Evolutionary conservation across 2,888 invertebrate genomes (phyloP), one percentile per base, ranked within the genome.

Genomic region (Cremastobaeus sp.): DNA sequence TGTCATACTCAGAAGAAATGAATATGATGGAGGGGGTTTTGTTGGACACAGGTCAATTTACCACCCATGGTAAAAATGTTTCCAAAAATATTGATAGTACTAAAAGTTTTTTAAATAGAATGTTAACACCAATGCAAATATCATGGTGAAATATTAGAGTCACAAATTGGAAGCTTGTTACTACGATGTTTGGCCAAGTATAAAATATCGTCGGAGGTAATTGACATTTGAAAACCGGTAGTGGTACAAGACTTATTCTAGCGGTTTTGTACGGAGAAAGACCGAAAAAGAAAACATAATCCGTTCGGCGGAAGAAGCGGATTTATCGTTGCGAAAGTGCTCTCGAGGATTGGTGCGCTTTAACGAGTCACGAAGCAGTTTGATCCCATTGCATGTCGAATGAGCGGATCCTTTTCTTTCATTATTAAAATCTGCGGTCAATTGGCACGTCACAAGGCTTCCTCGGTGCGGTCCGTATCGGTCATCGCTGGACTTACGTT

Each of bases 311-410:
- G 64, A 64, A 54, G 52, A 43, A 43, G 43, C 43, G 43, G 21
- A 39, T 18, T 47, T 39, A 20, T 48, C 43, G 28, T 57, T 68
- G 57, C 57, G 57, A 57, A 68, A 59, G 55, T n/a, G 25, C 5
- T 21, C 47, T 14, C 30, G 20, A 35, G 25, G 50, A 65, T 47
- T 39, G 47, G 39, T 15, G 43, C 52, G 43, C 30, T 45, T 55
- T 35, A 50, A 57, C 50, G 37, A 60, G 59, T 68, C 52, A 69
- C 47, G 69, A 69, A 30, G 43, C 11, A 8, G 39, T 39, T 57
- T 34, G 57, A 66, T 66, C 57, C 32, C 47, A 34, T 37, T 69
- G 43, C 54, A 69, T 62, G 60, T 32, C 47, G 34, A 62, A 47
- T 62, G 11, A 43, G 50, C 50, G 41, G 25, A 66, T 25, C 45